phyloP scores from a whole-genome alignment of 1,140 invertebrate genomes.

The Macrobrachium rosenbergii region DNA sequence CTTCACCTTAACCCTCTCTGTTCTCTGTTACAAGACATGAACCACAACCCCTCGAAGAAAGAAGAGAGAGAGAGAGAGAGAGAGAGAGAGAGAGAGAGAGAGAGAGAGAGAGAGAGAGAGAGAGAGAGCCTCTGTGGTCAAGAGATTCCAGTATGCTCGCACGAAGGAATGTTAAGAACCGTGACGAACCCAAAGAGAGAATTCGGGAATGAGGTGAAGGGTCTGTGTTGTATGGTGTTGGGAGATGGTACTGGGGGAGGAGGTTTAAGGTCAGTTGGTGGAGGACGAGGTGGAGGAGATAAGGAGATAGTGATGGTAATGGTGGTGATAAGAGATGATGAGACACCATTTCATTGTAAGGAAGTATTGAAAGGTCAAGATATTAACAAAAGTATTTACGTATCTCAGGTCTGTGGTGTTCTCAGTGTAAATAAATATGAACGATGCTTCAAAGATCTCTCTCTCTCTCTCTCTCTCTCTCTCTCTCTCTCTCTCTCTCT shows the following conservation, averaged over 20 bases:
- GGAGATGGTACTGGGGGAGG: neutral
- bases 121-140: no score
- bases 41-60: neutral
- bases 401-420: no score
- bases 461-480: no score
- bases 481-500: conserved; percentile 2
- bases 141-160: no score
- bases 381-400: neutral
- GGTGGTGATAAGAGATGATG: neutral
- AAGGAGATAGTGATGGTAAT: neutral
- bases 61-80: conserved; percentile 24
- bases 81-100: conserved; percentile 10
- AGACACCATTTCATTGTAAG: neutral
- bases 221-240: neutral
- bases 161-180: no score
- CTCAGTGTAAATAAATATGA: no score
- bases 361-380: neutral
- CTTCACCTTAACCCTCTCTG: no score
- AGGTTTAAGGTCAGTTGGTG: neutral
- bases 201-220: no score
- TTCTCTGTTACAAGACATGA: no score
- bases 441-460: no score
- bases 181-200: no score
- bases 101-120: neutral
- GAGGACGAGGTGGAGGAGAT: neutral